A percentile compares a stretch with the other conserved stretches of the same genome.
phyloP scores from a whole-genome alignment of 1,140 invertebrate genomes.

The Cydia splendana region DNA sequence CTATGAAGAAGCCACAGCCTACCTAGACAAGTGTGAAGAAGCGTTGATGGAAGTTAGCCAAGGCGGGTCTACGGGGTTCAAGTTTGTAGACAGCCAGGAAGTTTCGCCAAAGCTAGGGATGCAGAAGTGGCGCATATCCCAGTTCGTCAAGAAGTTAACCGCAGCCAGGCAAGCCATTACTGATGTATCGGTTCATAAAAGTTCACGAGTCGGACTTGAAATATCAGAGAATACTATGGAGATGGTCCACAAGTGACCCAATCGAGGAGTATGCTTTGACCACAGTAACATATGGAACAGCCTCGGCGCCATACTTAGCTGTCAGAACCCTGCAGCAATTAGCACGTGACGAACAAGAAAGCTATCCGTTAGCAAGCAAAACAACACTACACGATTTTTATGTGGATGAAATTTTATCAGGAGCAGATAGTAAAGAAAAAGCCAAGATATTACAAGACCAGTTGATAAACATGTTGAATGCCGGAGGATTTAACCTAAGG shows the following conservation, averaged over 20 bases:
- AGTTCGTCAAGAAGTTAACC: too few species aligned
- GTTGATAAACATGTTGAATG: not conserved
- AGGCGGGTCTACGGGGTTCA: too few species aligned
- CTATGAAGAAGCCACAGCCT: too few species aligned
- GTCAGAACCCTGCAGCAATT: slow-evolving; percentile 45
- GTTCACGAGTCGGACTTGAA: slow-evolving; percentile 23
- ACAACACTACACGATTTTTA: not conserved
- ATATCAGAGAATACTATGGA: slow-evolving; percentile 33
- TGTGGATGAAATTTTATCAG: not conserved
- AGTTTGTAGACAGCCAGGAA: too few species aligned
- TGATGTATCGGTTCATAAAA: slow-evolving; percentile 25
- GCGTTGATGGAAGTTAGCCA: too few species aligned
- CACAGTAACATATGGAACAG: slow-evolving; percentile 58
- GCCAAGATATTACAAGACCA: slow-evolving; percentile 16
- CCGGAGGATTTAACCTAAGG: not conserved
- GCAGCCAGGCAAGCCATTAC: too few species aligned
- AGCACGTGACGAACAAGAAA: slow-evolving; percentile 35
- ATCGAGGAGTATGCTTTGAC: slow-evolving; percentile 26
- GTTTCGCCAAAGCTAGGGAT: too few species aligned
- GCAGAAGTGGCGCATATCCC: too few species aligned
- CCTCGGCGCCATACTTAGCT: slow-evolving; percentile 50
- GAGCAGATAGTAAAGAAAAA: not conserved
- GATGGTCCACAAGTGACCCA: not conserved
- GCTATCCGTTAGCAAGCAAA: slow-evolving; percentile 42
- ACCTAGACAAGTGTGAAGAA: too few species aligned